Percentiles rank a stretch among this genome's conserved stretches.
These are phyloP conservation scores for Campoplex nolae DNA, from an alignment of 2,888 invertebrate genomes.

Conservation along the genomic window DNA sequence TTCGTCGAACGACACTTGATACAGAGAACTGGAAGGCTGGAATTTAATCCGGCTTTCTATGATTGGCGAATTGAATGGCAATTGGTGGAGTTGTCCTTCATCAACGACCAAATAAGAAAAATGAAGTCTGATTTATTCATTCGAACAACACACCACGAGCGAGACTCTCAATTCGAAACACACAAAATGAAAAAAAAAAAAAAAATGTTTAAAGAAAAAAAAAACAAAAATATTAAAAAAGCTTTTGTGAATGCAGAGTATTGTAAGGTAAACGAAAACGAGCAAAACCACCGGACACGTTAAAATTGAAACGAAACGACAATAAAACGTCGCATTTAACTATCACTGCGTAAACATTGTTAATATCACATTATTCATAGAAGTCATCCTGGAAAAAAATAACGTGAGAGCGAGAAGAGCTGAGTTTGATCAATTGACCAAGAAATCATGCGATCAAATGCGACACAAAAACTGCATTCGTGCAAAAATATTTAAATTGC, in stretches of 20 bases:
- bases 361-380: neutral
- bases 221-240: neutral
- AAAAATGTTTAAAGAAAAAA: neutral
- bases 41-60: constrained; percentile 82
- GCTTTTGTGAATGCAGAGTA: neutral
- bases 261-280: constrained; percentile 13
- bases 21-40: constrained; percentile 83
- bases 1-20: constrained; percentile 81
- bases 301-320: constrained; percentile 53
- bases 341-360: constrained; percentile 51
- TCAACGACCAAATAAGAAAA: constrained; percentile 75
- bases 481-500: too few relatives aligned
- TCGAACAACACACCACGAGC: neutral
- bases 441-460: neutral
- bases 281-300: constrained; percentile 54
- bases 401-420: neutral
- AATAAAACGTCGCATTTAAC: constrained; percentile 61
- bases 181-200: neutral
- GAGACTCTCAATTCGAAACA: neutral
- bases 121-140: constrained; percentile 57
- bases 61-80: constrained; percentile 83
- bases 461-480: neutral
- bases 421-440: neutral
- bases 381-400: constrained; percentile 2
- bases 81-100: constrained; percentile 80